A percentile compares a stretch with the other conserved stretches of the same genome.
Evolutionary conservation across 2,797 vertebrate species (phyloP).

Genomic region (Coreius guichenoti): DNA sequence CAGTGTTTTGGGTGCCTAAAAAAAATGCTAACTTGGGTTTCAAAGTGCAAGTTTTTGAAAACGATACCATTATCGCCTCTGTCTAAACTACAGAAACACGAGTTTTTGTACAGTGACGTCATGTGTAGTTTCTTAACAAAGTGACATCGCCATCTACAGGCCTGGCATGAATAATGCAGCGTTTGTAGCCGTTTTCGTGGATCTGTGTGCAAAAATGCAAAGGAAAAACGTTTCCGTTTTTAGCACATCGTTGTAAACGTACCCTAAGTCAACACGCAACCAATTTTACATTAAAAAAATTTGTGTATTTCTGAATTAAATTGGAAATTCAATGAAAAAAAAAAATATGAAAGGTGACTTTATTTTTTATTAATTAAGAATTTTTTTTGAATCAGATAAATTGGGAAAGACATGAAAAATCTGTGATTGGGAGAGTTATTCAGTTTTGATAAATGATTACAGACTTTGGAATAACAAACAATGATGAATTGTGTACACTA

Average conservation of each 20-base stretch:
- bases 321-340: not conserved
- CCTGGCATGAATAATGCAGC: not conserved
- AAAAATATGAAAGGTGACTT: not conserved
- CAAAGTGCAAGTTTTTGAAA: too few relatives aligned
- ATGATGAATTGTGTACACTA: not conserved
- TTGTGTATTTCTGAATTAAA: not conserved
- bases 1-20: too few relatives aligned
- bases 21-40: too few relatives aligned
- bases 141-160: not conserved
- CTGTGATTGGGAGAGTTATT: not conserved
- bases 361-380: too few relatives aligned
- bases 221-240: too few relatives aligned
- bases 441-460: not conserved
- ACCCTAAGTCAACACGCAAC: not conserved
- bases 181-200: not conserved
- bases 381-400: too few relatives aligned
- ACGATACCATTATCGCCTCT: fast-evolving
- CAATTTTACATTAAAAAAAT: not conserved
- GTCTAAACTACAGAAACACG: too few relatives aligned
- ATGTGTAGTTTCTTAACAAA: not conserved
- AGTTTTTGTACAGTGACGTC: not conserved
- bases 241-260: too few relatives aligned
- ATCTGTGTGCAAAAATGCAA: not conserved
- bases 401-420: not conserved
- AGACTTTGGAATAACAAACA: not conserved